Base-by-base conservation (phyloP, 2,797 vertebrate genomes). In the Tapera naevia region DNA sequence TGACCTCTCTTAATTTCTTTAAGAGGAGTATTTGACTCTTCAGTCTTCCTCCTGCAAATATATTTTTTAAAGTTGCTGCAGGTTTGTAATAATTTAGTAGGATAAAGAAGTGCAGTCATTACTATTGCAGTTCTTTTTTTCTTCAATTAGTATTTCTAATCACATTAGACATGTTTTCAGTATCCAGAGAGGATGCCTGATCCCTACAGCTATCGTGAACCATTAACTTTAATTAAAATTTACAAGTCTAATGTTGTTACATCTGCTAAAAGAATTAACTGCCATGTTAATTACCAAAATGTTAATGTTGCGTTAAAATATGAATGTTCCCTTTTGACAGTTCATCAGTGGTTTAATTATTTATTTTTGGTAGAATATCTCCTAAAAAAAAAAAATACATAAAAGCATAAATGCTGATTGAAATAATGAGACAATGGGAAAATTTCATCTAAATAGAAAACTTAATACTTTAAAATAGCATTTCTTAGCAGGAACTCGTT, bases 171-270 rank as follows among this genome's bases (percentile, higher is more conserved):
- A 93, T 96, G 97, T 96, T 97, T 98, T 96, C 95, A 94, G 97
- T 96, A 97, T 96, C 98, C 96, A 97, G 97, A 98, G 98, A 98
- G 98, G 96, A 97, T 92, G 97, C 93, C 96, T 97, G 96, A 97
- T 98, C 98, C 97, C 98, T 97, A 97, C 97, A 98, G 98, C 97
- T 96, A 98, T 97, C 96, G 92, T 95, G 97, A 98, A 97, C 98
- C 98, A 98, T 98, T 98, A 97, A 97, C 97, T 97, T 97, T 98
- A 98, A 98, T 98, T 98, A 98, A 98, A 98, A 98, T 98, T 97
- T 98, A 98, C 97, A 97, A 98, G 98, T 98, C 97, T 98, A 98
- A 98, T 98, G 97, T 97, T 98, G 97, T 98, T 98, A 97, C 97
- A 98, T 98, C 97, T 98, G 98, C 97, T 98, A 97, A 98, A 98